Conservation (phyloP, 2,797 vertebrate species). For the Echeneis naucrates region DNA sequence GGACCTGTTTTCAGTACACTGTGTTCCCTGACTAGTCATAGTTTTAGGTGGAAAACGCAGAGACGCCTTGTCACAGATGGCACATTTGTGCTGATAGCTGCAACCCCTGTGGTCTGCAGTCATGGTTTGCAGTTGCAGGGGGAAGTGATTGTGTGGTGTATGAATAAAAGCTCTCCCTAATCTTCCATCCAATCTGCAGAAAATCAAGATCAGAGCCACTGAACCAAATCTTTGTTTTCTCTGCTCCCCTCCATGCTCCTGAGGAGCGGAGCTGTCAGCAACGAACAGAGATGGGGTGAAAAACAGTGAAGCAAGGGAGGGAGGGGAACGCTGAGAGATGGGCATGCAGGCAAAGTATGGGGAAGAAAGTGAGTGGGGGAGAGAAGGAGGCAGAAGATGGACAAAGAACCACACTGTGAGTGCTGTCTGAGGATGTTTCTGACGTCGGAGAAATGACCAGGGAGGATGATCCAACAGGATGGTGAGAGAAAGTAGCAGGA, state of each 20-base stretch:
- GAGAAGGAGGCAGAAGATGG: conserved; percentile 36
- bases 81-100: conserved; percentile 74
- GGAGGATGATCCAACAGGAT: conserved; percentile 35
- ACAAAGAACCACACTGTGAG: conserved; percentile 47
- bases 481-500: conserved; percentile 45
- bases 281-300: conserved; percentile 56
- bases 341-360: conserved; percentile 33
- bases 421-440: conserved; percentile 62
- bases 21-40: conserved; percentile 52
- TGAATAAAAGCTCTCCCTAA: conserved; percentile 78
- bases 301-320: conserved; percentile 37
- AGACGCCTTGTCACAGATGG: conserved; percentile 75
- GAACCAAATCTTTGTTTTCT: conserved; percentile 83
- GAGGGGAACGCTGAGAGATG: conserved; percentile 43
- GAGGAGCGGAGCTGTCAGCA: conserved; percentile 78
- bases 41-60: conserved; percentile 66
- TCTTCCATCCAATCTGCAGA: conserved; percentile 82
- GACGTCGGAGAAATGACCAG: conserved; percentile 51
- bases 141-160: conserved; percentile 71
- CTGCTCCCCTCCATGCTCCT: conserved; percentile 72
- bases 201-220: conserved; percentile 82
- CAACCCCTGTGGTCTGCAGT: conserved; percentile 76
- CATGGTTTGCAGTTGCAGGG: conserved; percentile 68
- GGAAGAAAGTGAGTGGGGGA: conserved; percentile 24
- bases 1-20: conserved; percentile 54